Evolutionary conservation across 2,113 vertebrate species (phyloP), one percentile per base, ranked within the genome.

Genomic region (Todiramphus chloris): DNA sequence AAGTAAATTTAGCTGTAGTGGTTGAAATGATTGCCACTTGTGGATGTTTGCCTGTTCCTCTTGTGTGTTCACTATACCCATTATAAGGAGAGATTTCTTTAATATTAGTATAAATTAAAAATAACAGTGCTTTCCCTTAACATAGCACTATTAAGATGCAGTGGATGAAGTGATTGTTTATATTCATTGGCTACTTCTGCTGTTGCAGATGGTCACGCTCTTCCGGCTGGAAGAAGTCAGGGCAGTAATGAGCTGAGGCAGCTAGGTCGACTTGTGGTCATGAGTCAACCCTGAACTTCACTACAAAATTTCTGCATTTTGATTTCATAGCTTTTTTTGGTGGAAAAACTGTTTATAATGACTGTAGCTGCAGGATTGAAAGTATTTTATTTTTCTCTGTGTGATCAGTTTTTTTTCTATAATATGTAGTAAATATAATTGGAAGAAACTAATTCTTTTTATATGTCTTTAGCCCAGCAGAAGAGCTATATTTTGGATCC

Each of bases 401-500:
- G 21, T 64, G 39, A 23, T 55, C 16, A 24, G 10, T 4, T 25
- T 68, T 46, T 46, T 73, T 88, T 73, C 55, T 94, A 8, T 73
- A n/a, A 14, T 77, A 13, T 13, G 4, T 46, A 56, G 2, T 78
- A 72, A 75, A 67, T 8, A 35, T 51, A 72, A 68, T 48, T 39
- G 48, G 23, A 73, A 79, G 14, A 89, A 91, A 55, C 58, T 82
- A 82, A 87, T 59, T 96, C 0, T 76, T 93, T 80, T 89, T 8
- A 23, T 56, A 74, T 88, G 97, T 93, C 80, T 72, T 21, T 96
- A 99, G 99, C 97, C 99, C 99, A n/a, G 98, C 99, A 39, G 99
- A 99, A 95, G 99, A 99, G 93, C 98, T 99, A 1, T 98, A 98
- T 98, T 99, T 99, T 96, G 99, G 99, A 87, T 99, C 98, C 75